Evolutionary conservation across 2,888 invertebrate genomes (phyloP).

Genomic region (Caenorhabditis sp.): DNA sequence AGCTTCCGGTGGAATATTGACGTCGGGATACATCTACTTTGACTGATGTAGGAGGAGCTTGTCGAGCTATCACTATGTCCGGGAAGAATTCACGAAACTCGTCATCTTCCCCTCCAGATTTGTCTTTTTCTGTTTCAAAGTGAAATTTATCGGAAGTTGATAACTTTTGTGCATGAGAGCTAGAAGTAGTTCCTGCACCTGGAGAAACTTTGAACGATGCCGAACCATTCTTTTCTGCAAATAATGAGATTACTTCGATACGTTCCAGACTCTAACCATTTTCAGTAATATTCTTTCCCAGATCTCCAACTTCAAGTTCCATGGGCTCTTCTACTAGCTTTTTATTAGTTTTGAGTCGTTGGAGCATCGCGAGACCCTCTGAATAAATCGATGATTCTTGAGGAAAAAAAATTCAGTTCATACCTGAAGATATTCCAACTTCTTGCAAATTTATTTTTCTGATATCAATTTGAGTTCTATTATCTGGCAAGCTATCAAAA

Average conservation of each 20-base stretch:
- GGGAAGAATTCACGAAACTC: slow-evolving; percentile 52
- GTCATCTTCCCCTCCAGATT: slow-evolving; percentile 8
- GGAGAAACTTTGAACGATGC: no score
- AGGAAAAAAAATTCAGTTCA: background rate
- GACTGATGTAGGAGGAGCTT: background rate
- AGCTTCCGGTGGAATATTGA: background rate
- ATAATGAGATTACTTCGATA: no score
- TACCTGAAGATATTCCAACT: slow-evolving; percentile 20
- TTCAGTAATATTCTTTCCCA: background rate
- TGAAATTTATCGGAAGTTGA: background rate
- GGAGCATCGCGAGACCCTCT: slow-evolving; percentile 29
- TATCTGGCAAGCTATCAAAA: no score
- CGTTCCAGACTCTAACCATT: background rate
- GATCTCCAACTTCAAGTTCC: background rate
- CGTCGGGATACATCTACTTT: background rate
- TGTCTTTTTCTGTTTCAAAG: background rate
- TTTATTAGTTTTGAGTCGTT: background rate
- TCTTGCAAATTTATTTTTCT: background rate
- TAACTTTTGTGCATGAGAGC: background rate
- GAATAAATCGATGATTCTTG: background rate
- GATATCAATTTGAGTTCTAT: background rate
- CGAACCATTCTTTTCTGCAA: no score
- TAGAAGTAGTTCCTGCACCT: no score
- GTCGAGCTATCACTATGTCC: background rate
- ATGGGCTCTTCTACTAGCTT: background rate